phyloP scores from a whole-genome alignment of 2,797 vertebrate species.

The Micropoecilia bifurca region DNA sequence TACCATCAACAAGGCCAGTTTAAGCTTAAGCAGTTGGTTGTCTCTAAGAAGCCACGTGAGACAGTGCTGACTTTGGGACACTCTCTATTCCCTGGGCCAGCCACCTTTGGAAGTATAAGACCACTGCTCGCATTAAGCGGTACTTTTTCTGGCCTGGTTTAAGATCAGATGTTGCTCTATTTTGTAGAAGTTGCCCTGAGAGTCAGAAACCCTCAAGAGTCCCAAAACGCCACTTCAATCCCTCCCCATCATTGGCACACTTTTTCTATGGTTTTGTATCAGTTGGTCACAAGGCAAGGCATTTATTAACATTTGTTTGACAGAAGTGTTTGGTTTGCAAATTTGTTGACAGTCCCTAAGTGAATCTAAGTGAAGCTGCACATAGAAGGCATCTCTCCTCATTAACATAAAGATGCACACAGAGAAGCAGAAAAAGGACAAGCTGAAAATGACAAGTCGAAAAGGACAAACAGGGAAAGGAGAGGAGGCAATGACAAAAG shows the following conservation, averaged over 20 bases:
- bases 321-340: too few species aligned
- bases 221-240: not conserved
- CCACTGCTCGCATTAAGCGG: accelerated
- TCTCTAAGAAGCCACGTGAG: not conserved
- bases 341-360: too few species aligned
- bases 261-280: not conserved
- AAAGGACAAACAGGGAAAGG: too few species aligned
- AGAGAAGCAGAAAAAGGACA: too few species aligned
- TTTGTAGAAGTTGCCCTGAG: constrained; percentile 6
- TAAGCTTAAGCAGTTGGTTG: not conserved
- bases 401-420: too few species aligned
- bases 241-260: not conserved
- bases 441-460: too few species aligned
- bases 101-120: constrained; percentile 1
- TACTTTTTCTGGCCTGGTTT: constrained; percentile 7
- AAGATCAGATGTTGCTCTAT: not conserved
- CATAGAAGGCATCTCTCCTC: too few species aligned
- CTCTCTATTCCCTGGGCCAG: not conserved
- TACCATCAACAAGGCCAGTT: not conserved
- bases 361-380: too few species aligned
- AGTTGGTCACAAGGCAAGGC: too few species aligned
- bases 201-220: not conserved
- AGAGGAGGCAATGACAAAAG: too few species aligned
- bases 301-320: too few species aligned
- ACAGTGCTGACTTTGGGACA: not conserved